Evolutionary conservation across 2,888 invertebrate species (phyloP), one percentile per base, ranked within the genome.

Genomic region (Tiliacea citrago): DNA sequence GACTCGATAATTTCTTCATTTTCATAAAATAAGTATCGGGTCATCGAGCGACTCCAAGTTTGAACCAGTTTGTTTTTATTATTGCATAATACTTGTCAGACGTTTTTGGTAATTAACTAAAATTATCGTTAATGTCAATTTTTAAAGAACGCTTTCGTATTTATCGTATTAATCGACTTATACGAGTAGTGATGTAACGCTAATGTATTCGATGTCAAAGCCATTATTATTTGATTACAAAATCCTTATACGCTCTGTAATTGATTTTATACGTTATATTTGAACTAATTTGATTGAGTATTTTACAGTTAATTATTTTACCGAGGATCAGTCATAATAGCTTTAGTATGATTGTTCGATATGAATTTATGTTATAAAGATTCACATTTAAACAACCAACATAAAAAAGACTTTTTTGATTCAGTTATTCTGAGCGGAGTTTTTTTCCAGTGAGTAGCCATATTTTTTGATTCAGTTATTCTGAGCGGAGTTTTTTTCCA

Each of bases 1-100:
- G 83, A 77, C 80, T 82, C 86, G 90, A 92, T 94, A 92, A 95
- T 95, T 93, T 95, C 95, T 95, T 95, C 91, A 95, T 95, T 93
- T 92, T 92, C 90, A 90, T 91, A 91, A 87, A 83, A 82, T 75
- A 81, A 86, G 83, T 86, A 82, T 88, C 82, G 84, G 78, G 76
- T 80, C 75, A 76, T 70, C 67, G 67, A 84, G 74, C 88, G 86
- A 87, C 84, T 85, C 88, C 86, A 87, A 88, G 86, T 87, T 83
- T 88, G 91, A 85, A 90, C 91, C 90, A 91, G 90, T 91, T 92
- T 90, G 82, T 86, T 87, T 91, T 92, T 89, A 84, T 86, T 86
- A 83, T 88, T 86, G 84, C 88, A 86, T 88, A 88, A 91, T 91
- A 82, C 80, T 75, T 84, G 75, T 58, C 71, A 63, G 75, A 68